Base-by-base conservation (phyloP, 2,888 invertebrate species). In the Tetrapedia diversipes region DNA sequence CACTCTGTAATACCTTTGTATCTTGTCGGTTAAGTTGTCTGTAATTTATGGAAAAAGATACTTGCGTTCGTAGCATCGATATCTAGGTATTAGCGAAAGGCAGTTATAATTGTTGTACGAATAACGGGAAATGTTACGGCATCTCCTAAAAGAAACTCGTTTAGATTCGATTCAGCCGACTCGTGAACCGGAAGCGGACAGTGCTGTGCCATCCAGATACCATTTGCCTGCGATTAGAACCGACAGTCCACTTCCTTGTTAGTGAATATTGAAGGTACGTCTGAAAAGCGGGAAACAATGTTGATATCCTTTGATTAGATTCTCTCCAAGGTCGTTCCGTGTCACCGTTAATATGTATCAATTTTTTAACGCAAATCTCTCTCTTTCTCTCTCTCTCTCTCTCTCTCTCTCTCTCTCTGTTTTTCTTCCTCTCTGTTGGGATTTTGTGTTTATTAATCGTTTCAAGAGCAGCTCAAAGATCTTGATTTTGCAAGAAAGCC, bases 201-300 rank as follows among this genome's bases (percentile, higher is more conserved):
- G 49, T 57, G 75, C 54, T 66, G 75, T 67, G 49, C 63, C 61
- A 75, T 43, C 51, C 74, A 79, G 84, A 84, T 84, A 84, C 53
- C 74, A 56, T 80, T 80, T 57, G 77, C 66, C 76, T 65, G 59
- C 69, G 72, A 84, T 86, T 77, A 54, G 41, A 60, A 61, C 51
- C 73, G 84, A 84, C 76, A 84, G 64, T 54, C 60, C 56, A 61
- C 71, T 79, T 84, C 70, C 79, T 79, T 56, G 60, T 82, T 65
- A 68, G 41, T 47, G 60, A 54, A 54, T 59, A 57, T 14, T 43
- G 24, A 70, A 60, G 29, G 16, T 57, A 32, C 11, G 34, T 16
- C 24, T 10, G 1, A 11, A 53, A 59, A 64, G 49, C 24, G 22
- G 11, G 24, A 68, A 61, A 47, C 43, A 2, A 19, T 11, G 27